Conservation (phyloP, 2,888 invertebrate species). For the Entomobrya proxima region DNA sequence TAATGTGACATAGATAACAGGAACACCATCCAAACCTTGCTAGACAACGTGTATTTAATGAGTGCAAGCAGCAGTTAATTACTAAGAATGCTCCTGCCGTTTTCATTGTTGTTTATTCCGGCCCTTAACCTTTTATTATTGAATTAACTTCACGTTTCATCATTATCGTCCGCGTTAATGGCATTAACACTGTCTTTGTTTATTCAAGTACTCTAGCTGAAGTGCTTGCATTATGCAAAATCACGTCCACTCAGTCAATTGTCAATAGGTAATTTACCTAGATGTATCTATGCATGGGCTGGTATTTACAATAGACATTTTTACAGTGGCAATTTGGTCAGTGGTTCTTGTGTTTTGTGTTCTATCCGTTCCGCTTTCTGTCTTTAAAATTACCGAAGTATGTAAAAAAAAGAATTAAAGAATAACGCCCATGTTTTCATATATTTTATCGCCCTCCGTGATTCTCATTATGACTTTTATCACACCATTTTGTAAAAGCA, state of each 20-base stretch:
- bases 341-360: neutral
- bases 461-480: neutral
- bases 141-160: neutral
- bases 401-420: no score
- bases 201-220: slow-evolving; percentile 18
- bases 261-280: no score
- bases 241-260: no score
- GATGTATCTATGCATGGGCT: neutral
- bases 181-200: neutral
- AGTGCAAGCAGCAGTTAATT: neutral
- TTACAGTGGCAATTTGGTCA: no score
- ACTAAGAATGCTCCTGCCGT: neutral
- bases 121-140: slow-evolving; percentile 52
- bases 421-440: no score
- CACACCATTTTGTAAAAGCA: no score
- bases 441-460: no score
- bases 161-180: neutral
- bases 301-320: neutral
- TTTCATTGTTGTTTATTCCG: slow-evolving; percentile 38
- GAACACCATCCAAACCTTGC: no score
- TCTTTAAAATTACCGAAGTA: neutral
- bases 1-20: no score
- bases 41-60: neutral
- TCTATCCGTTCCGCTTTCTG: slow-evolving; percentile 54
- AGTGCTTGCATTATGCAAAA: no score